phyloP scores from a whole-genome alignment of 2,888 invertebrate species.

The Creontiades dilutus region DNA sequence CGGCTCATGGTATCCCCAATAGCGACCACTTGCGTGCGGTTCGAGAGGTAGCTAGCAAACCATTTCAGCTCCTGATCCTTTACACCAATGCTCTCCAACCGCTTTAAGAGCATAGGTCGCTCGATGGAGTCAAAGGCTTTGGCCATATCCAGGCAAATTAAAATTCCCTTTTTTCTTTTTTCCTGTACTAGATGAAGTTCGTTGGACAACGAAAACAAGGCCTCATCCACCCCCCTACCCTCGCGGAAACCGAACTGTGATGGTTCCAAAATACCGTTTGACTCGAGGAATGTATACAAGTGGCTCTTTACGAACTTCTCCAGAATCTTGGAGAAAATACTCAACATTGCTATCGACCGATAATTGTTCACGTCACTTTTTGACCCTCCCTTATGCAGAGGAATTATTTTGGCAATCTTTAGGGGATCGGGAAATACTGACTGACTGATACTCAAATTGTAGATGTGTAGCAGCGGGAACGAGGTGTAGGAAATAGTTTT shows the following conservation, averaged over 20 bases:
- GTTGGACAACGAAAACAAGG: no score
- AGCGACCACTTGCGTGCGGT: background rate
- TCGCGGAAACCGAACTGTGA: background rate
- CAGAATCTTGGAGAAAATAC: background rate
- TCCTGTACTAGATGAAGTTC: background rate
- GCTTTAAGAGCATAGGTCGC: background rate
- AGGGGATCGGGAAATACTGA: no score
- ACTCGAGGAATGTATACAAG: background rate
- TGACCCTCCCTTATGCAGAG: background rate
- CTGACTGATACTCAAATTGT: no score
- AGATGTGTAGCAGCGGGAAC: no score
- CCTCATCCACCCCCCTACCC: background rate
- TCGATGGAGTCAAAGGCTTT: conserved; percentile 14
- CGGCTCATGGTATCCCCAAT: background rate
- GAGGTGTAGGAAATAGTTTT: no score
- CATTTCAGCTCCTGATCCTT: background rate
- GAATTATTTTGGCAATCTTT: background rate
- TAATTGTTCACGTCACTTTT: background rate
- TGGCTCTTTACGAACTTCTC: background rate
- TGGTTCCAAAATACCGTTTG: no score
- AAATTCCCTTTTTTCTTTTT: background rate
- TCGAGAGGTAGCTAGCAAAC: background rate
- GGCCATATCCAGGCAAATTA: background rate
- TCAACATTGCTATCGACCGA: background rate
- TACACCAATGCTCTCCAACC: background rate